phyloP scores from a whole-genome alignment of 2,797 vertebrate species.

The Avahi laniger region DNA sequence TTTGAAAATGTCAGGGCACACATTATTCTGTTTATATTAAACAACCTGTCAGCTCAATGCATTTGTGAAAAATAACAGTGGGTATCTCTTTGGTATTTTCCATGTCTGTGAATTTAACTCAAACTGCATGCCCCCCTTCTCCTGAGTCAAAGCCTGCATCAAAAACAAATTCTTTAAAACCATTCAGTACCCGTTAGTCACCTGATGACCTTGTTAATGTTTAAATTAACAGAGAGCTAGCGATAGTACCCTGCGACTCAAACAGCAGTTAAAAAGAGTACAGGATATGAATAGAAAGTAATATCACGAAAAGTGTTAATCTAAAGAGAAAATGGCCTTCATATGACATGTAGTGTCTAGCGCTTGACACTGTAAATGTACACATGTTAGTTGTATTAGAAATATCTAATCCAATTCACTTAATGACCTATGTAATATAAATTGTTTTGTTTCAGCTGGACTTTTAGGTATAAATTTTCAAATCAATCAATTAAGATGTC shows the following conservation, averaged over 20 bases:
- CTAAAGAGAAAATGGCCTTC: not conserved
- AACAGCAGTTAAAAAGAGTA: not conserved
- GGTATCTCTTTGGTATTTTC: slow-evolving; percentile 70
- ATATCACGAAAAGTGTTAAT: not conserved
- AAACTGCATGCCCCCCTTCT: not conserved
- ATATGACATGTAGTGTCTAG: not conserved
- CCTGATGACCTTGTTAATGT: slow-evolving; percentile 26
- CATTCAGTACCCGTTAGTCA: slow-evolving; percentile 38
- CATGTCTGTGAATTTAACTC: slow-evolving; percentile 74
- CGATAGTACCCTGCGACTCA: not conserved
- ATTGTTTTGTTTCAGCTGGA: not conserved
- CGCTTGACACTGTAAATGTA: not conserved
- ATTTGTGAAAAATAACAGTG: slow-evolving; percentile 79
- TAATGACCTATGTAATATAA: not conserved
- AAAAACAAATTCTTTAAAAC: slow-evolving; percentile 9
- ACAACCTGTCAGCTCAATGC: slow-evolving; percentile 77
- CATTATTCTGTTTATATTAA: slow-evolving; percentile 84
- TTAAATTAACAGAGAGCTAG: not conserved
- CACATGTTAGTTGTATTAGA: not conserved
- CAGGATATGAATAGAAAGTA: not conserved
- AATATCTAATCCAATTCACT: not conserved
- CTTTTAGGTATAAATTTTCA: not conserved
- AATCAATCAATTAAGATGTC: not conserved
- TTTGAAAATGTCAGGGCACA: slow-evolving; percentile 79
- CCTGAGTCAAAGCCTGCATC: not conserved